Evolutionary conservation across 2,113 vertebrate species (phyloP).

Genomic region (Sinocyclocheilus rhinocerous): DNA sequence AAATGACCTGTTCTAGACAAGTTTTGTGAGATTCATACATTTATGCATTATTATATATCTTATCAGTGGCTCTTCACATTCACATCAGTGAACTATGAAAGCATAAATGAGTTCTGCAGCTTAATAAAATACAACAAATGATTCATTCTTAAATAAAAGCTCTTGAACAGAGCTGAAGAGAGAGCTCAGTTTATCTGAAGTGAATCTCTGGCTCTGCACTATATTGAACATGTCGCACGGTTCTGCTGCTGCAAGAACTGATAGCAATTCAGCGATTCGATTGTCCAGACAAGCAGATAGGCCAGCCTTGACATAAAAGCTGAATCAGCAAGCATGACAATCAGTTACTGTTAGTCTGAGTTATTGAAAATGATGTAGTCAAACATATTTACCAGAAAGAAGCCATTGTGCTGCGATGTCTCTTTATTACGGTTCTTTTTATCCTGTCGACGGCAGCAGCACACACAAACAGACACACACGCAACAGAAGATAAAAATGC

Average conservation of each 20-base stretch:
- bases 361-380: conserved; percentile 46
- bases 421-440: conserved; percentile 63
- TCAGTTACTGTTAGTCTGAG: conserved; percentile 16
- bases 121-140: neutral
- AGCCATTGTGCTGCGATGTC: conserved; percentile 58
- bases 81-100: neutral
- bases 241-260: neutral
- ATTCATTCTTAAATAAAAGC: neutral
- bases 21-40: neutral
- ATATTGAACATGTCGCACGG: neutral
- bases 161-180: neutral
- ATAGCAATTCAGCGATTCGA: neutral
- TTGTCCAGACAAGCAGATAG: conserved; percentile 9
- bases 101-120: neutral
- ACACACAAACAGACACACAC: conserved; percentile 38
- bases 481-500: conserved; percentile 45
- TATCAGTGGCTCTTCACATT: neutral
- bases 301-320: neutral
- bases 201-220: neutral
- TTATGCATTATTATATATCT: neutral
- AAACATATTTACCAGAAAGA: conserved; percentile 62
- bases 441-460: conserved; percentile 54
- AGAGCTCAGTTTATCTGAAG: conserved; percentile 13
- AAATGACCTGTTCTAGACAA: too few relatives aligned
- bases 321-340: conserved; percentile 13